A percentile compares a stretch with the other conserved stretches of the same genome.
Conservation (phyloP, 2,113 vertebrate species). For the Ophthalmotilapia sp. region DNA sequence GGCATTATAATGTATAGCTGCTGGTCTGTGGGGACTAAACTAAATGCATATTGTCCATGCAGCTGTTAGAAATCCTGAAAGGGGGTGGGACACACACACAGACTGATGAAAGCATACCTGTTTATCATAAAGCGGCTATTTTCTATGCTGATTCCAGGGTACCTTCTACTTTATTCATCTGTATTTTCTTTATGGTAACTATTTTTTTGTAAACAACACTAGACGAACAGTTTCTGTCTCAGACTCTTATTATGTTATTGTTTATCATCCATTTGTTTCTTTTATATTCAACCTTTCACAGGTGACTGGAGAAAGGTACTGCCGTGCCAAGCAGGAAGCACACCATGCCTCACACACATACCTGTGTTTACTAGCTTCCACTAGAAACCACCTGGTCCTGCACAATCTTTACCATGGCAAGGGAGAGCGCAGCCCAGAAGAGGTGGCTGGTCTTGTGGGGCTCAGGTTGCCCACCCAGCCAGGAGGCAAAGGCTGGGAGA, state of each 20-base stretch:
- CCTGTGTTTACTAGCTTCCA: slow-evolving; percentile 81
- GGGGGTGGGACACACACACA: neutral
- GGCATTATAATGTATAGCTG: neutral
- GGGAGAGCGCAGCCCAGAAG: slow-evolving; percentile 75
- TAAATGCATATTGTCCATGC: neutral
- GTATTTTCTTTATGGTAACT: neutral
- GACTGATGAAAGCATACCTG: neutral
- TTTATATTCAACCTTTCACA: neutral
- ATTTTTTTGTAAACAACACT: neutral
- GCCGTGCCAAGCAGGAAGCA: slow-evolving; percentile 84
- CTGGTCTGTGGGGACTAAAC: neutral
- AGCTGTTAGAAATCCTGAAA: neutral
- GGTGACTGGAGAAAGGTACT: slow-evolving; percentile 83
- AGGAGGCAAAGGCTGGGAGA: slow-evolving; percentile 86
- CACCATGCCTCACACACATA: slow-evolving; percentile 86
- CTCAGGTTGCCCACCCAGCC: slow-evolving; percentile 86
- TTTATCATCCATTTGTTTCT: neutral
- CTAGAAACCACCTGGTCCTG: slow-evolving; percentile 76
- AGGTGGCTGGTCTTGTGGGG: slow-evolving; percentile 82
- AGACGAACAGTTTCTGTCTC: too few species aligned
- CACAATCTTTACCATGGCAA: slow-evolving; percentile 82
- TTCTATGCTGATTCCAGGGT: neutral
- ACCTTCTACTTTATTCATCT: neutral
- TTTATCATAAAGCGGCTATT: neutral
- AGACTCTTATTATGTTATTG: neutral